phyloP scores from a whole-genome alignment of 2,888 invertebrate genomes.

The Chloroclysta siterata region DNA sequence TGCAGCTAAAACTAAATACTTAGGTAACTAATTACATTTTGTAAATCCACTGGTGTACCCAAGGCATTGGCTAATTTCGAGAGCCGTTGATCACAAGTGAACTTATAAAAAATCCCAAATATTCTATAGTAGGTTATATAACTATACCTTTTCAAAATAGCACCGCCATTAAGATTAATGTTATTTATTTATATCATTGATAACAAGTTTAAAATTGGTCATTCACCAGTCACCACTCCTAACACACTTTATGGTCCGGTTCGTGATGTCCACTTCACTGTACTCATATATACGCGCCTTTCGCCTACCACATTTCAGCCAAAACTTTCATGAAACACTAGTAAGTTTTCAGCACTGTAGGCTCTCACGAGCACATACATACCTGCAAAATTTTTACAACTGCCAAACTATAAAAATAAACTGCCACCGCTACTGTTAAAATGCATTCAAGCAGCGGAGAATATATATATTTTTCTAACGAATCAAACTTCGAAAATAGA shows the following conservation, averaged over 20 bases:
- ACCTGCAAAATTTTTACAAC: not conserved
- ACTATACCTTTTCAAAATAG: conserved; percentile 71
- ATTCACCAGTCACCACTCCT: conserved; percentile 36
- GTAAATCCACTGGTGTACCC: conserved; percentile 50
- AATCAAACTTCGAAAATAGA: conserved; percentile 36
- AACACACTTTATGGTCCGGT: conserved; percentile 6
- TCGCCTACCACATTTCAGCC: not conserved
- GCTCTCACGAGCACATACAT: not conserved
- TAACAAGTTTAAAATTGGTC: conserved; percentile 62
- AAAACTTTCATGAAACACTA: not conserved
- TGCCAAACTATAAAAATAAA: not conserved
- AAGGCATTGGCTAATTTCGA: not conserved
- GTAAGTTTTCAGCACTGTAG: not conserved
- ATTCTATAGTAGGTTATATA: conserved; percentile 58
- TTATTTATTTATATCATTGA: conserved; percentile 49
- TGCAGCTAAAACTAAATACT: conserved; percentile 57
- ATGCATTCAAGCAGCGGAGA: conserved; percentile 23
- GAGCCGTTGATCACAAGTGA: conserved; percentile 51
- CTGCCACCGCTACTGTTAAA: not conserved
- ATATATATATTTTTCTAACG: conserved; percentile 29
- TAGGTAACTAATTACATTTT: conserved; percentile 53
- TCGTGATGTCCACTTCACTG: conserved; percentile 7
- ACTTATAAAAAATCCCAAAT: conserved; percentile 56
- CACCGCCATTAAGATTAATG: conserved; percentile 74
- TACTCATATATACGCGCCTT: not conserved